phyloP scores from a whole-genome alignment of 2,888 invertebrate species.

The Linnaemya vulpina region DNA sequence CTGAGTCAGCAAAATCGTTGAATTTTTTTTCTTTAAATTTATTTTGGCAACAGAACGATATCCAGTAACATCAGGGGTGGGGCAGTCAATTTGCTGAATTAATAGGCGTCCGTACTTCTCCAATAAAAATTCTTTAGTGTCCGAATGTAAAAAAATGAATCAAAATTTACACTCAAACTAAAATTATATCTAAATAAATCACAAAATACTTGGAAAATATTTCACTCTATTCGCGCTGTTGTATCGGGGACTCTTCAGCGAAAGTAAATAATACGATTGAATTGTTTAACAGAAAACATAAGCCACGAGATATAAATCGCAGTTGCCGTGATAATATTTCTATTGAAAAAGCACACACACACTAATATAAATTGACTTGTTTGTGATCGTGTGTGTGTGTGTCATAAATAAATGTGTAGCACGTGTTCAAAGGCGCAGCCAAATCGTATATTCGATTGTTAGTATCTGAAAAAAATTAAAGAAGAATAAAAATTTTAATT shows the following conservation, averaged over 20 bases:
- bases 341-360: neutral
- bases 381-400: neutral
- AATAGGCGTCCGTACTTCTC: too few species aligned
- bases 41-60: too few species aligned
- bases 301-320: constrained; percentile 9
- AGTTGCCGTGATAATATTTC: constrained; percentile 21
- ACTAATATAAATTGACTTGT: constrained; percentile 1
- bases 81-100: neutral
- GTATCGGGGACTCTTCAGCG: constrained; percentile 51
- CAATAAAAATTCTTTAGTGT: neutral
- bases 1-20: too few species aligned
- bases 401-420: neutral
- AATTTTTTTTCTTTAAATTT: too few species aligned
- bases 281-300: constrained; percentile 54
- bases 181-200: too few species aligned
- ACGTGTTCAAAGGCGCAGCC: neutral
- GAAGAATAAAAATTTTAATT: too few species aligned
- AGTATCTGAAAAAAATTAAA: too few species aligned
- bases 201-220: neutral
- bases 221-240: neutral
- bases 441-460: neutral
- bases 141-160: neutral
- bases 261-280: constrained; percentile 47
- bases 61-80: too few species aligned
- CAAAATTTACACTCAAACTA: too few species aligned